Evolutionary conservation across 2,888 invertebrate species (phyloP).

Genomic region (Drosophila buzzatii): DNA sequence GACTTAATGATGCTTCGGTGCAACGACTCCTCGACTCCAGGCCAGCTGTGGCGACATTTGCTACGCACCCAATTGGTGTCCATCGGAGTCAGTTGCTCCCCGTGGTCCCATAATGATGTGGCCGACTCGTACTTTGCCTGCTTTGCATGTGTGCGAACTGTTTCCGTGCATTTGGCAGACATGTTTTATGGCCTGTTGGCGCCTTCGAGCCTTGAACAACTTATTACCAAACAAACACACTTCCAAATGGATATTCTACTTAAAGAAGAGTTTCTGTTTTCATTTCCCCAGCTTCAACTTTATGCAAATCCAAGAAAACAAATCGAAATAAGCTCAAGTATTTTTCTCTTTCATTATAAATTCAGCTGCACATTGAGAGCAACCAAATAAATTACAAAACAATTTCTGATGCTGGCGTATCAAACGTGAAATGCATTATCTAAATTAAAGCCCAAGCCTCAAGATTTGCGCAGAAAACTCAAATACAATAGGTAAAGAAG

Average conservation of each 20-base stretch:
- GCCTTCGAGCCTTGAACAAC: constrained; percentile 39
- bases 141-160: constrained; percentile 53
- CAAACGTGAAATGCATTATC: constrained; percentile 40
- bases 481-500: constrained; percentile 25
- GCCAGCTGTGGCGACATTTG: constrained; percentile 50
- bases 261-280: background rate
- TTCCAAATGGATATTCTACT: constrained; percentile 2
- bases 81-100: constrained; percentile 69
- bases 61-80: constrained; percentile 40
- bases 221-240: constrained; percentile 14
- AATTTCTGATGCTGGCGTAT: background rate
- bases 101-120: constrained; percentile 83
- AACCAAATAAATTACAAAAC: constrained; percentile 6
- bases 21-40: constrained; percentile 19
- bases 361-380: background rate
- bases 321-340: background rate
- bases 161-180: constrained; percentile 41
- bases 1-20: constrained; percentile 80
- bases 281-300: background rate
- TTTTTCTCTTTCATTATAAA: background rate
- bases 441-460: constrained; percentile 36
- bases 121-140: constrained; percentile 52
- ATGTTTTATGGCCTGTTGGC: constrained; percentile 35
- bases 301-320: constrained; percentile 2
- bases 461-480: constrained; percentile 13